A percentile compares a stretch with the other conserved stretches of the same genome.
phyloP scores from a whole-genome alignment of 2,888 invertebrate genomes.

The Agrochola litura region DNA sequence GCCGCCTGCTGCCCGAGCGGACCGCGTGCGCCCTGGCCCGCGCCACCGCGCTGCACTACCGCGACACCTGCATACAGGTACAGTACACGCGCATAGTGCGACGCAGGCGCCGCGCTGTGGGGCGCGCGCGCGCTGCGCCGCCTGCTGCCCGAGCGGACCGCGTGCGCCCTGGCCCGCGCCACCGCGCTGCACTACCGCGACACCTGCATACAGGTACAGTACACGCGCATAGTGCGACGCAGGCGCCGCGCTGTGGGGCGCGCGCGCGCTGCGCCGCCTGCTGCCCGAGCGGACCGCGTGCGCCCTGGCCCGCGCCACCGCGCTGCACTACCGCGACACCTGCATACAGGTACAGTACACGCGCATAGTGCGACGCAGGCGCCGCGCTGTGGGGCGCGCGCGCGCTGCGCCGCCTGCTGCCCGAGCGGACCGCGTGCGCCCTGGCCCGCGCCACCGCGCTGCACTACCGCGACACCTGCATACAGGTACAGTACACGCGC shows the following conservation, averaged over 20 bases:
- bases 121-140: conserved; percentile 93
- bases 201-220: conserved; percentile 81
- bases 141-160: conserved; percentile 6
- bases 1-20: conserved; percentile 7
- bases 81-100: conserved; percentile 61
- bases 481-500: conserved; percentile 3
- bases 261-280: conserved; percentile 94
- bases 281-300: conserved; percentile 89
- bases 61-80: conserved; percentile 81
- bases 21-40: conserved; percentile 10
- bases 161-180: conserved; percentile 12
- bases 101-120: conserved; percentile 94
- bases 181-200: conserved; percentile 75
- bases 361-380: neutral
- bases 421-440: conserved; percentile 5
- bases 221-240: conserved; percentile 75
- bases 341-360: conserved; percentile 79
- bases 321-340: conserved; percentile 76
- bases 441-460: conserved; percentile 19
- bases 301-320: conserved; percentile 78
- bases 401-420: neutral
- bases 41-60: conserved; percentile 71
- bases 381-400: neutral
- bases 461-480: conserved; percentile 75
- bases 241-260: conserved; percentile 96